Conservation (phyloP, 2,888 invertebrate species). For the Zeuzera pyrina region DNA sequence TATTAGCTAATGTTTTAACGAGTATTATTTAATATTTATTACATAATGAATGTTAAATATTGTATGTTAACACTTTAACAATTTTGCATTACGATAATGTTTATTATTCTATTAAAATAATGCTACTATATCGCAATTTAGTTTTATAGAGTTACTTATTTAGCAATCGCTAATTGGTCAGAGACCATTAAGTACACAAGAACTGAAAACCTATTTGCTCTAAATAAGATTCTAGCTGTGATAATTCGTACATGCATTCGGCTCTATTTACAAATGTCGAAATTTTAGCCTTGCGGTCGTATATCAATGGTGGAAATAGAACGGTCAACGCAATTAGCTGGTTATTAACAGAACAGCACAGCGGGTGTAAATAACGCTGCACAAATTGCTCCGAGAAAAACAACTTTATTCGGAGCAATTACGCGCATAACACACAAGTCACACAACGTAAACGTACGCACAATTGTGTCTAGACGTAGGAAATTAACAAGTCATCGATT, state of each 20-base stretch:
- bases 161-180: slow-evolving; percentile 35
- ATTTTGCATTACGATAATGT: no score
- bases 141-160: slow-evolving; percentile 21
- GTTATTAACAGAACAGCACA: slow-evolving; percentile 24
- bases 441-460: slow-evolving; percentile 15
- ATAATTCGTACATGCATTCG: slow-evolving; percentile 12
- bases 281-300: slow-evolving; percentile 17
- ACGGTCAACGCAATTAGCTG: slow-evolving; percentile 22
- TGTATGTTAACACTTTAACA: no score
- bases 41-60: no score
- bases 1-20: no score
- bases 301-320: slow-evolving; percentile 23
- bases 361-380: slow-evolving; percentile 17
- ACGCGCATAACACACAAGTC: slow-evolving; percentile 18
- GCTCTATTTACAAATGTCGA: slow-evolving; percentile 16
- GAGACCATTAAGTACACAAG: slow-evolving; percentile 17
- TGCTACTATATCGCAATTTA: no score
- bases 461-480: slow-evolving; percentile 16
- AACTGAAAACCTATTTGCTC: slow-evolving; percentile 28
- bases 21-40: no score
- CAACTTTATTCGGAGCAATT: slow-evolving; percentile 33
- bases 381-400: slow-evolving; percentile 30
- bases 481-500: slow-evolving; percentile 18
- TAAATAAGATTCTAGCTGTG: slow-evolving; percentile 20
- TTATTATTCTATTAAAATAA: no score